A percentile compares a stretch with the other conserved stretches of the same genome.
Evolutionary conservation across 1,140 invertebrate genomes (phyloP).

Genomic region (Drosophila orena): DNA sequence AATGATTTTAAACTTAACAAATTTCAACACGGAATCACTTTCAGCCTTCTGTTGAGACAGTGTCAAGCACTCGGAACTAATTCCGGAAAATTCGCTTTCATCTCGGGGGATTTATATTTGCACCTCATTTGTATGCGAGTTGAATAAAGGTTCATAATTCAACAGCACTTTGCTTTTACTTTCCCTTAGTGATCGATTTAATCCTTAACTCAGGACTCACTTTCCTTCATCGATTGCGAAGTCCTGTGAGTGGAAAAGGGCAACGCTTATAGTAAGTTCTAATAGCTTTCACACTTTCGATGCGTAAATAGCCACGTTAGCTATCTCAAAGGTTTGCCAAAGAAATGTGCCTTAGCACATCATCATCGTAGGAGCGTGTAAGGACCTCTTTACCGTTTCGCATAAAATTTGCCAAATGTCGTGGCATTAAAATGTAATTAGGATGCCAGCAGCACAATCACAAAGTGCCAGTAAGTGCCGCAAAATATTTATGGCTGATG

Average conservation of each 20-base stretch:
- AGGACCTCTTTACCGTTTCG: constrained; percentile 43
- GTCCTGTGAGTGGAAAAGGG: not conserved
- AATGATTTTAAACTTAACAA: constrained; percentile 33
- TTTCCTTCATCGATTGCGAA: constrained; percentile 36
- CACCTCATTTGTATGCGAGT: constrained; percentile 43
- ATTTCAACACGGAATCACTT: constrained; percentile 12
- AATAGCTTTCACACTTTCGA: not conserved
- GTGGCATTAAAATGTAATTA: constrained; percentile 65
- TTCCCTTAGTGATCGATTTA: constrained; percentile 31
- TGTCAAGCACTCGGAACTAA: constrained; percentile 17
- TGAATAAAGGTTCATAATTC: constrained; percentile 35
- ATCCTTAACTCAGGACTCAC: constrained; percentile 3
- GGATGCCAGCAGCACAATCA: constrained; percentile 31
- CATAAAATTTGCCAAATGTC: constrained; percentile 45
- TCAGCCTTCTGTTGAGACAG: constrained; percentile 1
- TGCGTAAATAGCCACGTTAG: not conserved
- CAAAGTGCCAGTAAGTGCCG: constrained; percentile 3
- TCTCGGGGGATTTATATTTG: constrained; percentile 19
- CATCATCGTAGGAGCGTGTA: constrained; percentile 17
- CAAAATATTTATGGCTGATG: constrained; percentile 49
- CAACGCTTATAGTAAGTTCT: constrained; percentile 2
- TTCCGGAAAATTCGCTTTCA: constrained; percentile 21
- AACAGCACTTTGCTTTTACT: constrained; percentile 45
- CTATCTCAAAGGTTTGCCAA: constrained; percentile 5
- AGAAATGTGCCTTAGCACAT: constrained; percentile 3